Evolutionary conservation across 2,113 vertebrate species (phyloP).

Genomic region (Anoplopoma fimbria): DNA sequence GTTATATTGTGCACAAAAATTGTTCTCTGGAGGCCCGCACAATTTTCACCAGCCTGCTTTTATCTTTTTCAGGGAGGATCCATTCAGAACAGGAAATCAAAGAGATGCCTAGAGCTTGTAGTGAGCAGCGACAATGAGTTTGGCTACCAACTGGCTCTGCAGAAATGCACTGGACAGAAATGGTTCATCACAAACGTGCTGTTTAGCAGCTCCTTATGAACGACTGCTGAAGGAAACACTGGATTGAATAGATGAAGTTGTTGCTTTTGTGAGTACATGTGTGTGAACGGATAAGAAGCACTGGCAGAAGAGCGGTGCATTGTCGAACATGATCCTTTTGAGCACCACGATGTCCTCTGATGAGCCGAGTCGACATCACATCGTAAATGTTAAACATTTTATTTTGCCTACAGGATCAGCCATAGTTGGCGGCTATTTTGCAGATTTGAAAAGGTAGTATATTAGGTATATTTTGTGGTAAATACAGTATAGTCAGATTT

Average conservation of each 20-base stretch:
- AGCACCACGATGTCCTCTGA: constrained; percentile 71
- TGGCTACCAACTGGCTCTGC: constrained; percentile 93
- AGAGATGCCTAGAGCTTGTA: constrained; percentile 95
- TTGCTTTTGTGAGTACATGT: constrained; percentile 29
- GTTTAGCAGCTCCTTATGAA: constrained; percentile 86
- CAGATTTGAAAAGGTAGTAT: constrained; percentile 71
- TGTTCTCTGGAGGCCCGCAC: constrained; percentile 37
- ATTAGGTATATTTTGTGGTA: constrained; percentile 77
- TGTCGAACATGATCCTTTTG: constrained; percentile 46
- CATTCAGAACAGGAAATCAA: constrained; percentile 98
- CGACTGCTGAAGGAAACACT: constrained; percentile 39
- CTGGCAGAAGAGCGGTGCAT: constrained; percentile 10
- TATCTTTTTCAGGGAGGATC: constrained; percentile 90
- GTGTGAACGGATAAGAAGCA: constrained; percentile 13
- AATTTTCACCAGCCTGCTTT: constrained; percentile 61
- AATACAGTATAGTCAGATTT: constrained; percentile 73
- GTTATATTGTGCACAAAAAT: constrained; percentile 35
- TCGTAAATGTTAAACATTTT: constrained; percentile 84
- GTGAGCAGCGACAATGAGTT: constrained; percentile 92
- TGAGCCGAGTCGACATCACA: constrained; percentile 67
- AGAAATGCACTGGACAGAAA: constrained; percentile 95
- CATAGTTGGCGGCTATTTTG: constrained; percentile 70
- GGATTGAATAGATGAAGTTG: constrained; percentile 31
- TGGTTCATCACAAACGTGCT: constrained; percentile 96
- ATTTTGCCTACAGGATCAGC: constrained; percentile 69